Evolutionary conservation across 2,888 invertebrate species (phyloP).

Genomic region (Mongoloraphidia duomilia): DNA sequence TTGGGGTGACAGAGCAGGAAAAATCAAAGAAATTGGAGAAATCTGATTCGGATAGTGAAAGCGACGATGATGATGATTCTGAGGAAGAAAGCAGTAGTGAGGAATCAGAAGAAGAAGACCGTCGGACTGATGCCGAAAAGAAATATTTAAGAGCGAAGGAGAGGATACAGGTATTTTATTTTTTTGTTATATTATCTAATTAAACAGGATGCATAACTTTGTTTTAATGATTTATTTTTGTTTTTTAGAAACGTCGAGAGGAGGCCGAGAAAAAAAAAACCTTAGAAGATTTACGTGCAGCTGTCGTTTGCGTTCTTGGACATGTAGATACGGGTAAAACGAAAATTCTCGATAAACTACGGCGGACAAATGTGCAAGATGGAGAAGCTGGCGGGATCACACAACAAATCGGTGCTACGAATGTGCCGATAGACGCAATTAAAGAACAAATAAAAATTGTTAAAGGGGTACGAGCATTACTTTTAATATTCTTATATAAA

Average conservation of each 20-base stretch:
- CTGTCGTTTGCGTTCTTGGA: slow-evolving; percentile 95
- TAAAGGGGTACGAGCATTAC: slow-evolving; percentile 53
- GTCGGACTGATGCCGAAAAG: slow-evolving; percentile 60
- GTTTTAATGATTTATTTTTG: slow-evolving; percentile 3
- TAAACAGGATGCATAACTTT: neutral
- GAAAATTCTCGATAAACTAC: slow-evolving; percentile 90
- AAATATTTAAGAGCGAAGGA: slow-evolving; percentile 55
- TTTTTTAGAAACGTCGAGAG: slow-evolving; percentile 43
- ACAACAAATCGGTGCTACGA: slow-evolving; percentile 99
- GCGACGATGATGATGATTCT: slow-evolving; percentile 19
- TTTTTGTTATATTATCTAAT: neutral
- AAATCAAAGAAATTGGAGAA: slow-evolving; percentile 27
- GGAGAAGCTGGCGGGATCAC: slow-evolving; percentile 99
- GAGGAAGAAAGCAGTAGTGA: slow-evolving; percentile 28
- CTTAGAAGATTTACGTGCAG: slow-evolving; percentile 67
- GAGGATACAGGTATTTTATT: slow-evolving; percentile 47
- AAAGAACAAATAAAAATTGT: slow-evolving; percentile 89
- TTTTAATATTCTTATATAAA: neutral
- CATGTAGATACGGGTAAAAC: slow-evolving; percentile 99
- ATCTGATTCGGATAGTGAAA: slow-evolving; percentile 22
- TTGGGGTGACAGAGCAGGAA: slow-evolving; percentile 7
- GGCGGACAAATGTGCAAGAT: slow-evolving; percentile 82
- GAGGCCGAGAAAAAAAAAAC: slow-evolving; percentile 53
- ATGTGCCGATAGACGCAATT: slow-evolving; percentile 93
- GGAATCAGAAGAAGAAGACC: slow-evolving; percentile 40